Base-by-base conservation (phyloP, 2,888 invertebrate species). In the Azorinus chamasolen region DNA sequence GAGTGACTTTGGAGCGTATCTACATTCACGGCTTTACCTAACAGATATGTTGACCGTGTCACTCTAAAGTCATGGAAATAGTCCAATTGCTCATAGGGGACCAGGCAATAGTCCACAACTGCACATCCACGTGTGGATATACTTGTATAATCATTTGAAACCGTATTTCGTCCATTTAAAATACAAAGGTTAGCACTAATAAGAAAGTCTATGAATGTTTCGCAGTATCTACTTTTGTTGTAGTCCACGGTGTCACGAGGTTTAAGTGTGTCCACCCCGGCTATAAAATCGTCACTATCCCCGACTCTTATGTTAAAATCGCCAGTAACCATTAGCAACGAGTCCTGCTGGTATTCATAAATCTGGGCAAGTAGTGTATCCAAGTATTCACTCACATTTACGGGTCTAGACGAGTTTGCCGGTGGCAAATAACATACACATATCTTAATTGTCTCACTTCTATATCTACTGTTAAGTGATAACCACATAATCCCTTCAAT, bases 261-360 rank as follows among this genome's bases (percentile, higher is more conserved):
- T 10, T 32, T 37, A 6, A 68, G 1, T 48, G 12, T 25, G n/a
- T 46, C 59, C 1, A 61, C 20, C 3, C 59, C 59, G 27, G 45
- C 25, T 6, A 61, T 61, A 18, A 45, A 61, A 48, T 61, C 59
- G n/a, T 43, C 46, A 4, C 39, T 20, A 16, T 51, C 25, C n/a
- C 68, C 65, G 14, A n/a, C 4, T 16, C 65, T 41, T 12, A 14
- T 27, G 48, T 65, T 57, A 37, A 64, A 64, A 45, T 64, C 64
- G 4, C 55, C 64, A 27, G 45, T 43, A 16, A 64, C 46, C 39
- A 27, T 53, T 14, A 65, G 37, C 10, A 16, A 18, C 6, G 8
- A 18, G 14, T 57, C 48, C 4, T 65, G 32, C 18, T 46, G 46
- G 20, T 45, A 32, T 4, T 24, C 18, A 32, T 61, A 46, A 18